These are phyloP conservation scores for Biston betularia DNA, from an alignment of 2,888 invertebrate species.

Conservation along the genomic window DNA sequence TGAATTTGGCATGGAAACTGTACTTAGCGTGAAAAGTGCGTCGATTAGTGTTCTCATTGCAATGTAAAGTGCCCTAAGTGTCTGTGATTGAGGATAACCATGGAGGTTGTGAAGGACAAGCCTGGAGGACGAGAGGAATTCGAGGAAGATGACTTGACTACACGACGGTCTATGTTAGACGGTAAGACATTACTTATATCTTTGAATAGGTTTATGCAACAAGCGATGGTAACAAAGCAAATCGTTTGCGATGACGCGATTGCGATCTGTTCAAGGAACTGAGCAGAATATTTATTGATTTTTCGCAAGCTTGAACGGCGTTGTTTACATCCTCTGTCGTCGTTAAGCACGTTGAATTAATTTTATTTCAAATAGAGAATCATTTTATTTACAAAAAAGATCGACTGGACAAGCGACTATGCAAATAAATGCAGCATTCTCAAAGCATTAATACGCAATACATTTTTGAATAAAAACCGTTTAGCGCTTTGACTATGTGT, in stretches of 20 bases:
- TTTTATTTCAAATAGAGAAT: background rate
- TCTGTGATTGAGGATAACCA: constrained; percentile 58
- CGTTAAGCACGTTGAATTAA: background rate
- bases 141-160: constrained; percentile 67
- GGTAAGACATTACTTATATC: constrained; percentile 62
- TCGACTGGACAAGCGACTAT: background rate
- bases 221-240: constrained; percentile 30
- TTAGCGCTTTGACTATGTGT: background rate
- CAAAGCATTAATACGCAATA: background rate
- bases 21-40: constrained; percentile 59
- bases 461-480: background rate
- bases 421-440: background rate
- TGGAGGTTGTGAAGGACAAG: constrained; percentile 75
- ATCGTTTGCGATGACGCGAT: constrained; percentile 48
- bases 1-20: constrained; percentile 59
- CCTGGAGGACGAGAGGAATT: constrained; percentile 66
- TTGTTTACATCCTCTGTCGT: constrained; percentile 37
- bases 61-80: constrained; percentile 60
- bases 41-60: constrained; percentile 56
- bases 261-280: constrained; percentile 43
- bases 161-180: constrained; percentile 81
- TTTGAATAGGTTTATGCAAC: background rate
- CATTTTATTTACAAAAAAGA: background rate
- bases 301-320: constrained; percentile 46
- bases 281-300: constrained; percentile 52